Conservation (phyloP, 2,888 invertebrate genomes). For the Lymantria dispar region DNA sequence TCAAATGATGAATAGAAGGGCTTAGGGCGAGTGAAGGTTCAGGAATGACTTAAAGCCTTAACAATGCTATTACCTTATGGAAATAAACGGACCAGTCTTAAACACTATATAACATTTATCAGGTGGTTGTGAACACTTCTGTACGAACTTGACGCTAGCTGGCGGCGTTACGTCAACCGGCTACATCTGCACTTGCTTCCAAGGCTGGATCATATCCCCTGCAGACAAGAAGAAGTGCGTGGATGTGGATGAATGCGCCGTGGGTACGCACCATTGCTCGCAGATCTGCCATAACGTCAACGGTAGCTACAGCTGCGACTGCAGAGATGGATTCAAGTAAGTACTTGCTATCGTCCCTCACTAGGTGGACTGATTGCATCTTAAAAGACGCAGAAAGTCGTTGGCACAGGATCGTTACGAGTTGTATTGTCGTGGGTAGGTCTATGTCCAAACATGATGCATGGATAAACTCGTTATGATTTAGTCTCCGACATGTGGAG, state of each 20-base stretch:
- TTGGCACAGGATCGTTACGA: no score
- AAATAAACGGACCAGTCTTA: no score
- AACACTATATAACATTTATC: conserved; percentile 28
- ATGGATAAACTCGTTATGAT: no score
- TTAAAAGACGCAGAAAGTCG: no score
- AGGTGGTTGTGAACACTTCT: conserved; percentile 96
- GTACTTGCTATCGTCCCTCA: conserved; percentile 6
- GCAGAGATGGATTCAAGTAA: conserved; percentile 89
- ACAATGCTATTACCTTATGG: no score
- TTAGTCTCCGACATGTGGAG: no score
- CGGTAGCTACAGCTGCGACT: conserved; percentile 95
- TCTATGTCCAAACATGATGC: no score
- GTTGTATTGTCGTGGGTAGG: no score
- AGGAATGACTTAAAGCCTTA: no score
- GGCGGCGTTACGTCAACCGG: conserved; percentile 79
- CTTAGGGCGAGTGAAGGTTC: no score
- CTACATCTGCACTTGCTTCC: conserved; percentile 95
- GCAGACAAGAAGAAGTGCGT: conserved; percentile 92
- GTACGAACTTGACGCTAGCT: conserved; percentile 87
- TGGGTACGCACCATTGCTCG: conserved; percentile 93
- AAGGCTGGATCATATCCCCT: conserved; percentile 91
- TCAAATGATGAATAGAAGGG: no score
- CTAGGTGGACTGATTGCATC: no score
- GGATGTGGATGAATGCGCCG: conserved; percentile 95
- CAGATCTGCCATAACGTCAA: conserved; percentile 96